Percentiles rank a stretch among this genome's conserved stretches.
These are phyloP conservation scores for Charina bottae DNA, from an alignment of 2,113 vertebrate genomes.

Conservation along the genomic window DNA sequence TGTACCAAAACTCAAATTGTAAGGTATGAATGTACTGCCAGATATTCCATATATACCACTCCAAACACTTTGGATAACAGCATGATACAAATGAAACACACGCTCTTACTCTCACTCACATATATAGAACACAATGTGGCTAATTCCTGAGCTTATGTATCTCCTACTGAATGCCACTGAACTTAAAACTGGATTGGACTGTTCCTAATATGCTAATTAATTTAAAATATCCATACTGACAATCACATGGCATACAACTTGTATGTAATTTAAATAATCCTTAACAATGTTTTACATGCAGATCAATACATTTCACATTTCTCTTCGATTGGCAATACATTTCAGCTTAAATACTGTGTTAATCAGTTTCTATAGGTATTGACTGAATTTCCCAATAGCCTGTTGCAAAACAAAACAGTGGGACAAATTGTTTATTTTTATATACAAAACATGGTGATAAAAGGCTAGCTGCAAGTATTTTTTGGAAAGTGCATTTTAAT, in stretches of 20 bases:
- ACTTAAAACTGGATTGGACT: background rate
- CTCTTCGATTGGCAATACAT: too few relatives aligned
- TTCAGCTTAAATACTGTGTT: slow-evolving; percentile 65
- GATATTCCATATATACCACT: background rate
- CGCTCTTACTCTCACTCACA: background rate
- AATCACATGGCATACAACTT: slow-evolving; percentile 31
- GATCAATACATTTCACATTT: slow-evolving; percentile 62
- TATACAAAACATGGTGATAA: slow-evolving; percentile 83
- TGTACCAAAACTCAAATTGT: background rate
- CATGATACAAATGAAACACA: background rate
- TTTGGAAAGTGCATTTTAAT: slow-evolving; percentile 88
- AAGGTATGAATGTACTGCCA: background rate
- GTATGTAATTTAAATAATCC: slow-evolving; percentile 49
- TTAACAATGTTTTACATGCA: slow-evolving; percentile 43
- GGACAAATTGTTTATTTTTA: slow-evolving; percentile 88
- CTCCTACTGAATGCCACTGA: background rate
- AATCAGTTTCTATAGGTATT: slow-evolving; percentile 72
- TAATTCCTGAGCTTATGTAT: background rate
- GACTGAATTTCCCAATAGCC: slow-evolving; percentile 75
- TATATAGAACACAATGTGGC: background rate
- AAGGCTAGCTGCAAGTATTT: slow-evolving; percentile 85
- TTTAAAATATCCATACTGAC: slow-evolving; percentile 22
- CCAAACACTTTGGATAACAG: background rate
- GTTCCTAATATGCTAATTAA: slow-evolving; percentile 9
- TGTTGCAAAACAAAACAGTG: slow-evolving; percentile 80